phyloP scores from a whole-genome alignment of 2,113 vertebrate species.

The Paratilapia polleni region DNA sequence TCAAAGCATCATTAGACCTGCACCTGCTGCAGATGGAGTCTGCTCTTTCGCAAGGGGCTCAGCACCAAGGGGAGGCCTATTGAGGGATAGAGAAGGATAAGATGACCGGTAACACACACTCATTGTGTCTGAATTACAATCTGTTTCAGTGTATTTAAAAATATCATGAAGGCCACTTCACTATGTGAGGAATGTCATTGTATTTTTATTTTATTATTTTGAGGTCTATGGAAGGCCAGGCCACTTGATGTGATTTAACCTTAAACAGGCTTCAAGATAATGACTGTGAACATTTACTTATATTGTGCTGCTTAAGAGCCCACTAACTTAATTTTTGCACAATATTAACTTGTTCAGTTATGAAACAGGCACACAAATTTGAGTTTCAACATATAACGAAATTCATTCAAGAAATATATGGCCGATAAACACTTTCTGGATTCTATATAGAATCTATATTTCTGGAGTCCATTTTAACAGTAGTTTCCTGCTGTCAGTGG shows the following conservation, averaged over 20 bases:
- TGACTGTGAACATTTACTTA: neutral
- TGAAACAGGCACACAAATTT: neutral
- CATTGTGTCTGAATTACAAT: slow-evolving; percentile 47
- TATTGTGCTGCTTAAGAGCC: neutral
- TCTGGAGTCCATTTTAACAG: neutral
- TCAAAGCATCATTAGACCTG: slow-evolving; percentile 94
- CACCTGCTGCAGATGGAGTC: slow-evolving; percentile 88
- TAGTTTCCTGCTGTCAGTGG: neutral
- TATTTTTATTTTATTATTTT: neutral
- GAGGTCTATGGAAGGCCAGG: neutral
- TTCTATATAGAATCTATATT: too few species aligned
- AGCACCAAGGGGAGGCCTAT: slow-evolving; percentile 82
- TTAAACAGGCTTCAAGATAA: neutral
- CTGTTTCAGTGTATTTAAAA: slow-evolving; percentile 34
- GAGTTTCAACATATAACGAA: neutral
- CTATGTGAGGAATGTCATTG: neutral
- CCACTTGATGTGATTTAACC: neutral
- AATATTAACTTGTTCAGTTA: neutral
- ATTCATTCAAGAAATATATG: neutral
- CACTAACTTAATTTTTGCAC: neutral
- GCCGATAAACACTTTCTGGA: neutral
- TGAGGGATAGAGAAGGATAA: slow-evolving; percentile 75
- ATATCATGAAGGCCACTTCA: slow-evolving; percentile 27
- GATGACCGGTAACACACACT: slow-evolving; percentile 66
- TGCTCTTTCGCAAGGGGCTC: slow-evolving; percentile 83